Percentiles rank a stretch among this genome's conserved stretches.
These are phyloP conservation scores for Lysandra coridon DNA, from an alignment of 2,888 invertebrate genomes.

Conservation along the genomic window DNA sequence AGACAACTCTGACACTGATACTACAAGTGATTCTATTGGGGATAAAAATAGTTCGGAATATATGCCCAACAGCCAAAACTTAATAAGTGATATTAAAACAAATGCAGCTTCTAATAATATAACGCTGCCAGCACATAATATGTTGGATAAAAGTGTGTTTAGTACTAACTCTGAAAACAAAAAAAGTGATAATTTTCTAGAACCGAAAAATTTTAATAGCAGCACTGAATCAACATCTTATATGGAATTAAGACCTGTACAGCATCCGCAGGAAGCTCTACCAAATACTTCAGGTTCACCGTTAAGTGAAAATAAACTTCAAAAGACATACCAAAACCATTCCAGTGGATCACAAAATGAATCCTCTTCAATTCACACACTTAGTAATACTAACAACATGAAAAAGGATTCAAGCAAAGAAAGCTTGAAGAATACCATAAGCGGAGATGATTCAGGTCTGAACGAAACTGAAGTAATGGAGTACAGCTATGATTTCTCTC, in stretches of 20 bases:
- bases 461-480: slow-evolving; percentile 60
- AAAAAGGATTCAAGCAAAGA: slow-evolving; percentile 46
- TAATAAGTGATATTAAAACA: slow-evolving; percentile 42
- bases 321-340: slow-evolving; percentile 36
- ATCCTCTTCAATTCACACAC: slow-evolving; percentile 49
- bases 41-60: slow-evolving; percentile 72
- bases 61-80: slow-evolving; percentile 64
- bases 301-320: slow-evolving; percentile 45
- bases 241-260: slow-evolving; percentile 65
- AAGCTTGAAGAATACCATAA: slow-evolving; percentile 44
- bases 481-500: slow-evolving; percentile 67
- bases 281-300: slow-evolving; percentile 62
- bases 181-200: slow-evolving; percentile 45
- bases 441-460: slow-evolving; percentile 48
- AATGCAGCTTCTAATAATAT: slow-evolving; percentile 43
- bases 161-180: slow-evolving; percentile 37
- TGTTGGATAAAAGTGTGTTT: slow-evolving; percentile 38
- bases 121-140: slow-evolving; percentile 28
- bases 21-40: slow-evolving; percentile 68
- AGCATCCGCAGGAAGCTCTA: slow-evolving; percentile 56
- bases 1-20: slow-evolving; percentile 73
- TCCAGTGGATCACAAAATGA: slow-evolving; percentile 45
- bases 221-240: slow-evolving; percentile 74
- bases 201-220: slow-evolving; percentile 53
- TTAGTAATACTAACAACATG: slow-evolving; percentile 50